Base-by-base conservation (phyloP, 2,113 vertebrate species). In the Carassius gibelio region DNA sequence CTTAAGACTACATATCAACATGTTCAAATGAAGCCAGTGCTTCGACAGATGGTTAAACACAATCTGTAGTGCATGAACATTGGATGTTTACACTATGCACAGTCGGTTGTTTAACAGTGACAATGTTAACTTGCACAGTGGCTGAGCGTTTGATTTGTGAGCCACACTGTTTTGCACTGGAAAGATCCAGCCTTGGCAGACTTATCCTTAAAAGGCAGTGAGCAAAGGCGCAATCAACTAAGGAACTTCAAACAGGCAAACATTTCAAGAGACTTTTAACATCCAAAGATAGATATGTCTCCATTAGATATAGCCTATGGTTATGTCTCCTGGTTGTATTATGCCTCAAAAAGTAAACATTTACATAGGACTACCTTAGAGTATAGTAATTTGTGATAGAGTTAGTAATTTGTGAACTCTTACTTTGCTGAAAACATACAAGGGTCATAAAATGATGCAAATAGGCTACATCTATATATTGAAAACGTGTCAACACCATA, bases 191-290 rank as follows among this genome's bases (percentile, higher is more conserved):
- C 89, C 89, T 88, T 87, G 90, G 92, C 91, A 94, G 91, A 94
- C 90, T 89, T 92, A 91, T 89, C 95, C 95, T 94, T 95, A 95
- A 94, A 95, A 95, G 95, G 95, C 90, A 95, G 92, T 88, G 92
- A 91, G 92, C 74, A 77, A 92, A 88, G 91, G 89, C 92, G 93
- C 92, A 92, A 93, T 92, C 93, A 93, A 92, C 87, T 91, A 90
- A 92, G 89, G 90, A 93, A 94, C 94, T 93, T 91, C 91, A 91
- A 88, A 92, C 90, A 88, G 84, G 90, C 19, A 62, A 68, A 91
- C 90, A 92, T 94, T 93, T 91, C 89, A 90, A 19, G 89, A 89
- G 19, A 64, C 3, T n/a, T 55, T 14, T 34, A 34, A 19, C 26
- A 57, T 77, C 50, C 30, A 34, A 55, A n/a, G 19, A 38, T 59